These are phyloP conservation scores for Myanophis thanlyinensis DNA, from an alignment of 2,113 vertebrate genomes.

Conservation along the genomic window DNA sequence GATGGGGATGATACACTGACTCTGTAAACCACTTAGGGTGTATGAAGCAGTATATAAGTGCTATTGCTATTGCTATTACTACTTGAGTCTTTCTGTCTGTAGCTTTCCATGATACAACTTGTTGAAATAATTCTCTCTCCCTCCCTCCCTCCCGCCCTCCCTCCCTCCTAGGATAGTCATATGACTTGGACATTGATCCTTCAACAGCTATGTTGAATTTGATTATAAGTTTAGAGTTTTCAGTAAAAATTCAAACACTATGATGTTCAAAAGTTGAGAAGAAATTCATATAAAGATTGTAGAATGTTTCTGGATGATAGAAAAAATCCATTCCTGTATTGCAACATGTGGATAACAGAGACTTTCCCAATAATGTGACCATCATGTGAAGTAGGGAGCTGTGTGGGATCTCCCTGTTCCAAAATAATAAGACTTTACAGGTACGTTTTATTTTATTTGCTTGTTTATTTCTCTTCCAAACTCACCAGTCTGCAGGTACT, in stretches of 20 bases:
- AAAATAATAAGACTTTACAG: not conserved
- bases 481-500: not conserved
- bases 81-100: not conserved
- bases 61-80: not conserved
- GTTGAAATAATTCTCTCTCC: not conserved
- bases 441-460: not conserved
- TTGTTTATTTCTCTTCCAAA: not conserved
- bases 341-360: not conserved
- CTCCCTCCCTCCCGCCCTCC: too few relatives aligned
- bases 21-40: not conserved
- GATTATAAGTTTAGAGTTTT: not conserved
- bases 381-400: constrained; percentile 10
- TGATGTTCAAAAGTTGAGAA: not conserved
- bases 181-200: not conserved
- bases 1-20: not conserved
- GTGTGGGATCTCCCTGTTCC: constrained; percentile 19
- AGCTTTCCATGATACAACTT: not conserved
- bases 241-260: not conserved
- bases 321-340: constrained; percentile 2
- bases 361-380: constrained; percentile 11
- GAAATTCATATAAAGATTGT: not conserved
- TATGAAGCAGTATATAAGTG: not conserved
- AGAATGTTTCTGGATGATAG: constrained; percentile 18
- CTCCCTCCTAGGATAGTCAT: not conserved
- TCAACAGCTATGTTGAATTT: constrained; percentile 8